A percentile compares a stretch with the other conserved stretches of the same genome.
phyloP scores from a whole-genome alignment of 2,113 vertebrate genomes.

The Burhinus oedicnemus region DNA sequence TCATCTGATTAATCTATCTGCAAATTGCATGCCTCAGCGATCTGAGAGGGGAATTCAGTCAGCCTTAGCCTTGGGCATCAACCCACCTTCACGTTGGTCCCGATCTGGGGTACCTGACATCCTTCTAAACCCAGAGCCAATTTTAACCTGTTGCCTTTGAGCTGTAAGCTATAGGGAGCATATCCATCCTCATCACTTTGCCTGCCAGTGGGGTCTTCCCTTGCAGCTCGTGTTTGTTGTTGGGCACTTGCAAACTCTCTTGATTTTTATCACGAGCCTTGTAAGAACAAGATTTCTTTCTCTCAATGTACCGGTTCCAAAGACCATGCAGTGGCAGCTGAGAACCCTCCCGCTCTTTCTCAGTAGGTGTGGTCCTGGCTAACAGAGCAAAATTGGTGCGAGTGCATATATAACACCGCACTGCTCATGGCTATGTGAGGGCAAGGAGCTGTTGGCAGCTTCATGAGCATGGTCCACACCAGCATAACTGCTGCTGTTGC shows the following conservation, averaged over 20 bases:
- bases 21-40: conserved; percentile 9
- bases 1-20: conserved; percentile 18
- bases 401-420: fast-evolving
- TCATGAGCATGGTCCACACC: fast-evolving
- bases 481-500: background rate
- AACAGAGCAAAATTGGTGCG: fast-evolving
- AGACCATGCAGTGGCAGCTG: fast-evolving
- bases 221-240: background rate
- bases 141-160: background rate
- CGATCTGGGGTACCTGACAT: background rate
- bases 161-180: background rate
- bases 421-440: background rate
- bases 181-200: background rate
- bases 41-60: conserved; percentile 17
- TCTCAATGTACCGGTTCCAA: background rate
- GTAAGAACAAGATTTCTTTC: background rate
- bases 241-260: background rate
- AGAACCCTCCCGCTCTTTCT: background rate
- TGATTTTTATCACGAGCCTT: background rate
- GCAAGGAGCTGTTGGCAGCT: background rate
- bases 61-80: background rate
- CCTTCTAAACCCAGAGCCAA: background rate
- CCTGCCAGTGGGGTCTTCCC: background rate
- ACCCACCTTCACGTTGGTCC: background rate
- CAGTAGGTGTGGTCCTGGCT: background rate